A percentile compares a stretch with the other conserved stretches of the same genome.
Evolutionary conservation across 2,113 vertebrate genomes (phyloP).

Genomic region (Dromas ardeola): DNA sequence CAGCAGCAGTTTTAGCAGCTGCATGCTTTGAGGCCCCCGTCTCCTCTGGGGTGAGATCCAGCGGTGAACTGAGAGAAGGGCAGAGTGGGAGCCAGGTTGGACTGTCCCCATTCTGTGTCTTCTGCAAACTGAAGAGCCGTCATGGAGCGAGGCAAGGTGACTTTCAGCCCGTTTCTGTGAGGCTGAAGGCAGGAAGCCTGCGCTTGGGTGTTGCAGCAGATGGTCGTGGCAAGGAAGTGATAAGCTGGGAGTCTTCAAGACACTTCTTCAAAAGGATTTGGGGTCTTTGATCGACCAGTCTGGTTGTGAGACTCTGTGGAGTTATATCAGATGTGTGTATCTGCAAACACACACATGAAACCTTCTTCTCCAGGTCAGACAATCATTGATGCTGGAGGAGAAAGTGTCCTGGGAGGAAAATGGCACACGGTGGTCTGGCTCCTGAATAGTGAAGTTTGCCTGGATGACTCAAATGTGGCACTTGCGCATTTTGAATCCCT

Average conservation of each 20-base stretch:
- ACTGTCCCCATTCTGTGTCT: neutral
- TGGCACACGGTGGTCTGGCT: fast-evolving
- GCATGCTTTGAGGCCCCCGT: fast-evolving
- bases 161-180: neutral
- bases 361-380: fast-evolving
- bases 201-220: neutral
- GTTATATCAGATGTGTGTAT: neutral
- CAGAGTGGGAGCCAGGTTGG: neutral
- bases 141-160: neutral
- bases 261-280: neutral
- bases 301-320: neutral
- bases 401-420: neutral
- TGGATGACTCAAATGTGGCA: neutral
- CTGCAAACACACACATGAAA: neutral
- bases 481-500: neutral
- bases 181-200: neutral
- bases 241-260: neutral
- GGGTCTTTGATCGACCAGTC: neutral
- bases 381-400: neutral
- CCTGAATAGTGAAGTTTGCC: neutral
- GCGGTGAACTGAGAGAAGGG: neutral
- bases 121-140: neutral
- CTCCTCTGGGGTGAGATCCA: neutral
- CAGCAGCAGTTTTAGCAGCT: conserved; percentile 31
- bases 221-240: neutral